Evolutionary conservation across 2,888 invertebrate genomes (phyloP).

Genomic region (Caenorhabditis sp.): DNA sequence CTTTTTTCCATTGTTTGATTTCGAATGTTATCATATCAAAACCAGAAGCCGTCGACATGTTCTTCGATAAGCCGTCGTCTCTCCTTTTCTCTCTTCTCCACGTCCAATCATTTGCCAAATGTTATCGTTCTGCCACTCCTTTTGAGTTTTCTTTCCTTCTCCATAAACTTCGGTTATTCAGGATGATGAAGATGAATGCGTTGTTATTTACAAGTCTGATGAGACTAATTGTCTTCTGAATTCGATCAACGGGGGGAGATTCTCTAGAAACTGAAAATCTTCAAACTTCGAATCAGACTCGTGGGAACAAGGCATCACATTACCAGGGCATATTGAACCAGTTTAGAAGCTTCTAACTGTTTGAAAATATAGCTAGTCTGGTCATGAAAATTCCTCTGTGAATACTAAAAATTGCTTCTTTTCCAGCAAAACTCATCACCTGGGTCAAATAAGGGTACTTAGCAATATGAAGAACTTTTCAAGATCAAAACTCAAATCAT

Average conservation of each 20-base stretch:
- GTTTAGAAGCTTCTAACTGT: too few species aligned
- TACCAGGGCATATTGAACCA: neutral
- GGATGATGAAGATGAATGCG: neutral
- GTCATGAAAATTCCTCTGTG: too few species aligned
- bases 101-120: constrained; percentile 30
- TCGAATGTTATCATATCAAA: constrained; percentile 60
- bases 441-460: too few species aligned
- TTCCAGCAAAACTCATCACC: too few species aligned
- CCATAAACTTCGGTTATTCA: neutral
- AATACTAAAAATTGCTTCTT: too few species aligned
- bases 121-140: constrained; percentile 37
- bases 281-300: neutral
- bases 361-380: too few species aligned
- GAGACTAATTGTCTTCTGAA: neutral
- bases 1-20: constrained; percentile 45
- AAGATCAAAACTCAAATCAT: too few species aligned
- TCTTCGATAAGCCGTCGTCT: constrained; percentile 26
- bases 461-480: too few species aligned
- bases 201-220: neutral
- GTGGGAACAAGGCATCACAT: neutral
- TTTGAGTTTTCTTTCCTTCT: constrained; percentile 6
- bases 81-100: constrained; percentile 2
- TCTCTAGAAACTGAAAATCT: too few species aligned
- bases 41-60: constrained; percentile 47
- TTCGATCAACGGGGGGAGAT: neutral